phyloP scores from a whole-genome alignment of 2,113 vertebrate species.

The Myotis lucifugus region DNA sequence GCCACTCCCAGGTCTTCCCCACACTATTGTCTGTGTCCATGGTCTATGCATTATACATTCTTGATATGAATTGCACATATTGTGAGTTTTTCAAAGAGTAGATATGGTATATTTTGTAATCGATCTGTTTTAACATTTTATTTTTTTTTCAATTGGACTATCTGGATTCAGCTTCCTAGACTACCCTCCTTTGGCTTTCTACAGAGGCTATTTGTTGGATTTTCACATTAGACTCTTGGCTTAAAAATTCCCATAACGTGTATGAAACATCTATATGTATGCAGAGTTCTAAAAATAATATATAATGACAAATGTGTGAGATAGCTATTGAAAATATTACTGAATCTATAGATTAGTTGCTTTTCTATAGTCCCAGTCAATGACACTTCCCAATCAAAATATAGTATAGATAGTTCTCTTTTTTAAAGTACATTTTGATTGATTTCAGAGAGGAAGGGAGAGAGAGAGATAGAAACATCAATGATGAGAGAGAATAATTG shows the following conservation, averaged over 20 bases:
- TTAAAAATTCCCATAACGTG: background rate
- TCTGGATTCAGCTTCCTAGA: background rate
- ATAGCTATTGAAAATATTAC: background rate
- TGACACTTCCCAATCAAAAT: background rate
- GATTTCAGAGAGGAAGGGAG: too few relatives aligned
- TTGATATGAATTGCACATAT: background rate
- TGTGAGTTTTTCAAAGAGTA: background rate
- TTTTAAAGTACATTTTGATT: too few relatives aligned
- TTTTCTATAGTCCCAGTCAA: background rate
- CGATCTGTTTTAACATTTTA: background rate
- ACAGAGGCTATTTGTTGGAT: background rate
- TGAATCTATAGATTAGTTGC: background rate
- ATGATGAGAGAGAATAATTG: too few relatives aligned
- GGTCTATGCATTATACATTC: too few relatives aligned
- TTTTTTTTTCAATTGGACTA: background rate
- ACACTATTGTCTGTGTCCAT: too few relatives aligned
- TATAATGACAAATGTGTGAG: background rate
- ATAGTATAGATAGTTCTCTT: background rate
- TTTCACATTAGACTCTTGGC: background rate
- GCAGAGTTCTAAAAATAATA: background rate
- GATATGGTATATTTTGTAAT: background rate
- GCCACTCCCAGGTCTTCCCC: too few relatives aligned
- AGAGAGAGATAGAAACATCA: too few relatives aligned
- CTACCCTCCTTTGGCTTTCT: background rate
- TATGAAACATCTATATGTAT: background rate